Conservation (phyloP, 2,113 vertebrate genomes). For the Nibea coibor region DNA sequence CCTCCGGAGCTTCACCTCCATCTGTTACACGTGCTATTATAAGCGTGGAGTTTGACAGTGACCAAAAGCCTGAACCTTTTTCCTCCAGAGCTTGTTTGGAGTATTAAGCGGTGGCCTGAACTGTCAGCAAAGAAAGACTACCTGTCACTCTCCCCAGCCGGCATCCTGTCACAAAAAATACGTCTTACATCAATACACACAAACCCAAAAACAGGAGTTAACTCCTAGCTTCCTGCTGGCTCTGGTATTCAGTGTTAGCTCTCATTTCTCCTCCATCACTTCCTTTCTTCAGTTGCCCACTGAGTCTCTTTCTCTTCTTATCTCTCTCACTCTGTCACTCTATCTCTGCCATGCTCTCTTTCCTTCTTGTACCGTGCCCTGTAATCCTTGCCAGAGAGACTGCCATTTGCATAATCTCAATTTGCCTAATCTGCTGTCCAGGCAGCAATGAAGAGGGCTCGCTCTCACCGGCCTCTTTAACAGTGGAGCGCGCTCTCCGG, state of each 20-base stretch:
- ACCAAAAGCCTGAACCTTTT: slow-evolving; percentile 50
- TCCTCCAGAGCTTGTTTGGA: slow-evolving; percentile 42
- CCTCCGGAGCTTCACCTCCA: slow-evolving; percentile 17
- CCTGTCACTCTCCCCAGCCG: slow-evolving; percentile 46
- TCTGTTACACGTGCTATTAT: slow-evolving; percentile 49
- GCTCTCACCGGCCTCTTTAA: slow-evolving; percentile 33
- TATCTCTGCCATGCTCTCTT: slow-evolving; percentile 30
- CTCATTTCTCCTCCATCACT: slow-evolving; percentile 25
- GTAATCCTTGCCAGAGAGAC: slow-evolving; percentile 70
- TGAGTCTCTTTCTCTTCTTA: slow-evolving; percentile 45
- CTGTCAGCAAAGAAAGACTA: slow-evolving; percentile 43
- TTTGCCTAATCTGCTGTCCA: slow-evolving; percentile 77
- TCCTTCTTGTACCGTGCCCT: slow-evolving; percentile 40
- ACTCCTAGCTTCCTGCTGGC: slow-evolving; percentile 28
- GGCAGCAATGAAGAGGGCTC: slow-evolving; percentile 39
- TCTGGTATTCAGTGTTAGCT: slow-evolving; percentile 27
- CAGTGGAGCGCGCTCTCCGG: slow-evolving; percentile 9
- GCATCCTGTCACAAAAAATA: slow-evolving; percentile 37
- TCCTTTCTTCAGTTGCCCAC: slow-evolving; percentile 42
- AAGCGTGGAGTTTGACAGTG: slow-evolving; percentile 40
- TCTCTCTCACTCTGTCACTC: slow-evolving; percentile 35
- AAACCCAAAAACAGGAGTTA: slow-evolving; percentile 35
- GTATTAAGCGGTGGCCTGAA: slow-evolving; percentile 36
- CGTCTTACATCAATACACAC: slow-evolving; percentile 6
- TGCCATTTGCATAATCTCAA: slow-evolving; percentile 80